Base-by-base conservation (phyloP, 2,113 vertebrate species). In the Chelonoidis abingdonii region DNA sequence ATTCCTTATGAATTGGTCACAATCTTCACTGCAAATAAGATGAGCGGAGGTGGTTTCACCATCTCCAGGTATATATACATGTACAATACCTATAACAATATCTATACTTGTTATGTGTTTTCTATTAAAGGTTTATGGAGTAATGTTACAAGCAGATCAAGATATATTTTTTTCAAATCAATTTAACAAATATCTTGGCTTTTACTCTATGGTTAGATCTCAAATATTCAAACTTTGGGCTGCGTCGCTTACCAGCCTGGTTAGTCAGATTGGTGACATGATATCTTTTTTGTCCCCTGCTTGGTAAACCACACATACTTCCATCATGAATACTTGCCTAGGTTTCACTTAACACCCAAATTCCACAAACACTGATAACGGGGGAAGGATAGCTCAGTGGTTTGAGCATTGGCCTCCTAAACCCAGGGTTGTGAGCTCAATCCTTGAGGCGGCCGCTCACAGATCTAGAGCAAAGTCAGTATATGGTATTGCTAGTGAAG, bases 201-300 rank as follows among this genome's bases (percentile, higher is more conserved):
- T 8, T 1, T 8, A 59, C 59, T 38, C 12, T 76, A 2, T 21
- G 0, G 12, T 8, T 2, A 53, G 24, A 57, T 1, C 25, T 94
- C 17, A 89, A 78, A 47, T 8, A n/a, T 50, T 86, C 56, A 44
- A 31, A 93, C 52, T 52, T 76, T 41, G 11, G 90, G 19, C 2
- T 4, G 16, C 9, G 29, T 6, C 16, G 5, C 19, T 35, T 82
- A 76, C 86, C 4, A 1, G 0, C 1, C 1, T 16, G 3, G 25
- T 25, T 17, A 89, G 8, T 80, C 5, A 79, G n/a, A 14, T 11
- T 75, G 81, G 10, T 19, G 16, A 76, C 1, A 2, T 76, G 5
- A 7, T 3, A 59, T 10, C n/a, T 22, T 38, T 86, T 92, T 86
- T 44, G 13, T 57, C 89, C 17, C 44, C n/a, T 53, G 47, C 57